Percentiles rank a stretch among this genome's conserved stretches.
phyloP scores from a whole-genome alignment of 2,888 invertebrate genomes.

The Drosophila tripunctata region DNA sequence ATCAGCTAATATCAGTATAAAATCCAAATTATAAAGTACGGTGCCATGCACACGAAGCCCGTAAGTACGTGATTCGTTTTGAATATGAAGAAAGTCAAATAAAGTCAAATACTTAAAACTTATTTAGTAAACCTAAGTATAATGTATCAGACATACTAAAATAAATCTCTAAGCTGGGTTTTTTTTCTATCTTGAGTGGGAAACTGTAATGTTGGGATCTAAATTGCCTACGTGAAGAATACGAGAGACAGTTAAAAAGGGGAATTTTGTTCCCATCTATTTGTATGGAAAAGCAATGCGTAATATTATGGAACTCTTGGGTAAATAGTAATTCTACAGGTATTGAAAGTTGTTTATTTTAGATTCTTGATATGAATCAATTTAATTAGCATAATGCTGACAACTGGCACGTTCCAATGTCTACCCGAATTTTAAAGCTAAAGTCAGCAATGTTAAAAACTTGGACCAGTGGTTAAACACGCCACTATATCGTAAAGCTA shows the following conservation, averaged over 20 bases:
- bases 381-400: slow-evolving; percentile 37
- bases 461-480: slow-evolving; percentile 22
- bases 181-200: slow-evolving; percentile 19
- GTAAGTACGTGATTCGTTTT: slow-evolving; percentile 45
- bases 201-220: neutral
- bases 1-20: slow-evolving; percentile 32
- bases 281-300: slow-evolving; percentile 4
- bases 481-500: slow-evolving; percentile 13
- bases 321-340: neutral
- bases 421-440: slow-evolving; percentile 45
- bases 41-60: slow-evolving; percentile 11
- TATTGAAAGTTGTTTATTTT: neutral
- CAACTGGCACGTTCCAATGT: slow-evolving; percentile 69
- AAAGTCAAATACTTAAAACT: neutral
- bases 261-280: slow-evolving; percentile 14
- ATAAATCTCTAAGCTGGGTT: slow-evolving; percentile 5
- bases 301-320: neutral
- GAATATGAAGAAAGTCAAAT: slow-evolving; percentile 8
- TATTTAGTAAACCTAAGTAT: neutral
- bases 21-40: slow-evolving; percentile 14
- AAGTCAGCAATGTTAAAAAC: slow-evolving; percentile 44
- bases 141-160: slow-evolving; percentile 7
- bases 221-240: slow-evolving; percentile 9
- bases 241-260: neutral
- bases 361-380: slow-evolving; percentile 58